Evolutionary conservation across 1,140 invertebrate genomes (phyloP).

Genomic region (Battus philenor): DNA sequence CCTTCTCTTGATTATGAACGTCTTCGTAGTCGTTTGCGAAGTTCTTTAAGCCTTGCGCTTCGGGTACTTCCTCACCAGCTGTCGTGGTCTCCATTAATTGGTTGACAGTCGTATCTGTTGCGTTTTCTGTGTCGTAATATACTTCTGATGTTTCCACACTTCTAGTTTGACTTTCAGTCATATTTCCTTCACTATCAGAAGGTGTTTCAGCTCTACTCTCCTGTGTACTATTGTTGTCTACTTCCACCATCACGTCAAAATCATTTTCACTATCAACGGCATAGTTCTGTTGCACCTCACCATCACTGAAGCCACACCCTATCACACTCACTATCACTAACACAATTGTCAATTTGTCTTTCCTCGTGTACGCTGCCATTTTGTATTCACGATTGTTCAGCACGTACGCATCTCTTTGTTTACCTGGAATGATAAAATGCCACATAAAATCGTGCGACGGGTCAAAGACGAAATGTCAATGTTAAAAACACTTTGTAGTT

Average conservation of each 20-base stretch:
- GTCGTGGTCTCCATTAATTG: conserved; percentile 12
- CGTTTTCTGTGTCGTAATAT: conserved; percentile 14
- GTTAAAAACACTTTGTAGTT: too few relatives aligned
- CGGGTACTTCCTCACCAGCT: conserved; percentile 7
- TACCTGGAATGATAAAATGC: conserved; percentile 3
- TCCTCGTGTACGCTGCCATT: neutral
- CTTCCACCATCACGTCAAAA: too few relatives aligned
- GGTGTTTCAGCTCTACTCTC: too few relatives aligned
- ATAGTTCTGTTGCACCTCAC: neutral
- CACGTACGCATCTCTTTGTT: neutral
- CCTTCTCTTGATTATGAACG: too few relatives aligned
- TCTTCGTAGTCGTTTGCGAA: conserved; percentile 4
- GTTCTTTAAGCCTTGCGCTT: conserved; percentile 14
- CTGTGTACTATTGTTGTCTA: too few relatives aligned
- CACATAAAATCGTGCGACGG: too few relatives aligned
- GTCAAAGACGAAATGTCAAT: too few relatives aligned
- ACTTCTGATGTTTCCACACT: neutral
- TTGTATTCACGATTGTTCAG: neutral
- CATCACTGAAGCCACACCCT: neutral
- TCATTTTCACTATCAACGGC: neutral
- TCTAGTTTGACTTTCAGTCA: neutral
- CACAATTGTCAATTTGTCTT: conserved; percentile 4
- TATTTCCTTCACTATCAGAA: too few relatives aligned
- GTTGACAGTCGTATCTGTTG: conserved; percentile 6
- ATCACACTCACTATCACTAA: neutral